Base-by-base conservation (phyloP, 2,113 vertebrate genomes). In the Poecile atricapillus region DNA sequence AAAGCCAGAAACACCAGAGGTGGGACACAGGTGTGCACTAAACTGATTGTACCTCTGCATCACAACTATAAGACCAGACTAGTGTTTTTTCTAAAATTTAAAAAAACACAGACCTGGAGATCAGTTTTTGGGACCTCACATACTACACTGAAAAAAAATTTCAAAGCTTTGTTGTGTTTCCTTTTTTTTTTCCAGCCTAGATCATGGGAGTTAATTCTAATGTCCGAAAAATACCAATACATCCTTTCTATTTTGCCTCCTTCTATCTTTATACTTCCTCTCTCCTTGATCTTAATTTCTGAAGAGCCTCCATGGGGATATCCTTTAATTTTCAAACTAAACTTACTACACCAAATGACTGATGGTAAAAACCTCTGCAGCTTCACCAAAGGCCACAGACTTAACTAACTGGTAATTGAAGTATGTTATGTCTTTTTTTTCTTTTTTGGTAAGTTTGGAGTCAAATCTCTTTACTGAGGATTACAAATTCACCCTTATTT, bases 241-340 rank as follows among this genome's bases (percentile, higher is more conserved):
- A 47, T 39, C 9, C 43, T 85, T 69, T 52, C 22, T 46, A n/a
- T 69, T 77, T 50, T 35, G 4, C 33, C 15, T 87, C 14, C 21
- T 86, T 56, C n/a, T 93, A n/a, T 31, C n/a, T 75, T 76, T 68
- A 8, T 49, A 63, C 23, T 37, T 76, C 11, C 11, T 1, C 37
- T 44, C 11, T 65, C 31, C 59, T 56, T 63, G 37, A 85, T 53
- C 27, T 58, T 59, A 74, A 52, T 33, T 91, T 86, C 15, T 52
- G 15, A 87, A 52, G 15, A 74, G 37, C 33, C 21, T 68, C 44
- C 28, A 33, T 9, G 27, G 11, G 8, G 18, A 83, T 31, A 76
- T 6, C 64, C 9, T 43, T 69, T 20, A 69, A 39, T 50, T 91
- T 91, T 58, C 88, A 90, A 91, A 77, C 24, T 70, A 74, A 87